Base-by-base conservation (phyloP, 2,797 vertebrate genomes). In the Pseudochromis fuscus region DNA sequence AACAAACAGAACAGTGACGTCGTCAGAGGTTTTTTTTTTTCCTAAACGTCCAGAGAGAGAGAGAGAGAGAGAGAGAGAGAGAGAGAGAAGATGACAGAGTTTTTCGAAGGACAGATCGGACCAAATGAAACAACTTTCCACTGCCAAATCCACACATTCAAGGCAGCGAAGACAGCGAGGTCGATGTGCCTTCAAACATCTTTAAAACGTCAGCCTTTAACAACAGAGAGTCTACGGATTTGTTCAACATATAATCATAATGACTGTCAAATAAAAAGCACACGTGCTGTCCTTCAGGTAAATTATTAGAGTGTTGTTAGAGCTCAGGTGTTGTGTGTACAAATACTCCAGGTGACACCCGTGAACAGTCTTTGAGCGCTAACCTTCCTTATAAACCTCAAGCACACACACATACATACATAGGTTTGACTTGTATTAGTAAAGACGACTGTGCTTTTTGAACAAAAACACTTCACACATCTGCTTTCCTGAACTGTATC, bases 381-480 rank as follows among this genome's bases (percentile, higher is more conserved):
- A 40, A 63, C 56, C 49, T 19, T 75, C 38, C 71, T 72, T 53
- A 70, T 50, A 27, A 79, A 79, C 70, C 80, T 82, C 74, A 42
- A 51, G 70, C 59, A 66, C 72, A 70, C 70, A 64, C 12, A 49
- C 69, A 72, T 40, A 81, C 66, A 71, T 13, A 62, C 53, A 72
- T 50, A 83, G 62, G 31, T 52, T 68, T 59, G 81, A 86, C 82
- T 85, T 37, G 33, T 78, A 78, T 78, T 72, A 82, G 79, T 71
- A 83, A 88, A 89, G 75, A 91, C 38, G 40, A 82, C 81, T 84
- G 88, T 89, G 88, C 85, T 89, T 86, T 81, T 70, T 53, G n/a
- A 85, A 74, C 57, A 87, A 81, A 88, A 75, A 83, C 74, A 82
- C 67, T 60, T 67, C 59, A 87, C 52, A 77, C 62, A 71, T 68